These are phyloP conservation scores for Meriones psammophilus DNA, from an alignment of 2,797 vertebrate genomes.

Conservation along the genomic window DNA sequence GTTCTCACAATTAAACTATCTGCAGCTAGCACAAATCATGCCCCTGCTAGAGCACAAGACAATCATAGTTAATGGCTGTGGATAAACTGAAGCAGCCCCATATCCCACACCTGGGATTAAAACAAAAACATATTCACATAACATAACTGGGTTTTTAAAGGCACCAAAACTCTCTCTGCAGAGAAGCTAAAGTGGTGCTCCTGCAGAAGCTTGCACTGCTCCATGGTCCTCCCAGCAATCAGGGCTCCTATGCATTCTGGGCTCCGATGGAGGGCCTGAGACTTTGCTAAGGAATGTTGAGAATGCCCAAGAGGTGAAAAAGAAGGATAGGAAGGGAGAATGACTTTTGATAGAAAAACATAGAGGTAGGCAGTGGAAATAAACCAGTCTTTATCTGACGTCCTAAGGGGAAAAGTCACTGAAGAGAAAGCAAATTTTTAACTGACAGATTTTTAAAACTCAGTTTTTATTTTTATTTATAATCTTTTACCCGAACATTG, in stretches of 20 bases:
- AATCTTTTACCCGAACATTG: background rate
- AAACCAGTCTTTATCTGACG: background rate
- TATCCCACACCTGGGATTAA: too few species aligned
- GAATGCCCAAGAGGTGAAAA: background rate
- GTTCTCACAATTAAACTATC: too few species aligned
- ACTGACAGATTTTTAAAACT: background rate
- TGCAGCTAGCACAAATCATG: too few species aligned
- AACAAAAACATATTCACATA: too few species aligned
- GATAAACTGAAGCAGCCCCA: too few species aligned
- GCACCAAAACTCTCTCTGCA: too few species aligned
- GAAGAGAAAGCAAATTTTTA: slow-evolving; percentile 16
- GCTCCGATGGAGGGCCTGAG: background rate
- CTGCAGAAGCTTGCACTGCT: background rate
- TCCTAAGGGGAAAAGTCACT: background rate
- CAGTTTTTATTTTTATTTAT: background rate
- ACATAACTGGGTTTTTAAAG: too few species aligned
- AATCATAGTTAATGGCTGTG: too few species aligned
- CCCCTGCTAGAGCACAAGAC: too few species aligned
- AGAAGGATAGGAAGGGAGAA: background rate
- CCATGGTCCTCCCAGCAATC: background rate
- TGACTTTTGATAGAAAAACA: background rate
- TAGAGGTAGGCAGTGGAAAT: background rate
- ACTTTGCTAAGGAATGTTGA: slow-evolving; percentile 24
- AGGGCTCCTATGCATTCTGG: background rate
- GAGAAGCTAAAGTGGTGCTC: background rate